A percentile compares a stretch with the other conserved stretches of the same genome.
Conservation (phyloP, 2,888 invertebrate species). For the Mactromeris polynyma region DNA sequence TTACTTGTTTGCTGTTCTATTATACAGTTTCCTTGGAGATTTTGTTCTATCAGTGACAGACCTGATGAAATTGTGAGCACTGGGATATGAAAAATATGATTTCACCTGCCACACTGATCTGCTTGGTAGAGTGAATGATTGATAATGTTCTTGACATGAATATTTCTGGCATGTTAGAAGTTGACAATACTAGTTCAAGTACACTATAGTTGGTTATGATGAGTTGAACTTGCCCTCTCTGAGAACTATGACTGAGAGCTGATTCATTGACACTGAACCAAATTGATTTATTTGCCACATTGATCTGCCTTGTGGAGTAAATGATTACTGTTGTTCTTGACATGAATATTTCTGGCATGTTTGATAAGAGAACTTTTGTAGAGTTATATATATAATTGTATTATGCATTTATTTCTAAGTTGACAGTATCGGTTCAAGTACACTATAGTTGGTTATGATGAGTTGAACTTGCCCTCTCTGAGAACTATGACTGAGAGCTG, state of each 20-base stretch:
- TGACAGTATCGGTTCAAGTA: too few relatives aligned
- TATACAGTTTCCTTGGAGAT: too few relatives aligned
- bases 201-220: constrained; percentile 40
- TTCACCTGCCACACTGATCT: constrained; percentile 44
- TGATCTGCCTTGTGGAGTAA: too few relatives aligned
- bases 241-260: constrained; percentile 39
- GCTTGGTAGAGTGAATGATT: neutral
- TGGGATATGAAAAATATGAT: constrained; percentile 43
- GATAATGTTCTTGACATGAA: neutral
- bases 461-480: constrained; percentile 61
- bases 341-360: too few relatives aligned
- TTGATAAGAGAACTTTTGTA: too few relatives aligned
- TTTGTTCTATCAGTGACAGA: too few relatives aligned
- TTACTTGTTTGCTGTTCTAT: too few relatives aligned
- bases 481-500: constrained; percentile 39
- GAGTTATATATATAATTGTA: too few relatives aligned
- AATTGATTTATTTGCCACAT: neutral
- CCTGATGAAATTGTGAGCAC: constrained; percentile 36
- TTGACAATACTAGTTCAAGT: too few relatives aligned
- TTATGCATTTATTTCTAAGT: too few relatives aligned
- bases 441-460: constrained; percentile 51
- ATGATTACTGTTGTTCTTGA: too few relatives aligned
- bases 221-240: constrained; percentile 63
- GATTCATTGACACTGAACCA: constrained; percentile 29
- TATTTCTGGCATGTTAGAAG: neutral